Conservation (phyloP, 2,113 vertebrate species). For the Empidonax alnorum region DNA sequence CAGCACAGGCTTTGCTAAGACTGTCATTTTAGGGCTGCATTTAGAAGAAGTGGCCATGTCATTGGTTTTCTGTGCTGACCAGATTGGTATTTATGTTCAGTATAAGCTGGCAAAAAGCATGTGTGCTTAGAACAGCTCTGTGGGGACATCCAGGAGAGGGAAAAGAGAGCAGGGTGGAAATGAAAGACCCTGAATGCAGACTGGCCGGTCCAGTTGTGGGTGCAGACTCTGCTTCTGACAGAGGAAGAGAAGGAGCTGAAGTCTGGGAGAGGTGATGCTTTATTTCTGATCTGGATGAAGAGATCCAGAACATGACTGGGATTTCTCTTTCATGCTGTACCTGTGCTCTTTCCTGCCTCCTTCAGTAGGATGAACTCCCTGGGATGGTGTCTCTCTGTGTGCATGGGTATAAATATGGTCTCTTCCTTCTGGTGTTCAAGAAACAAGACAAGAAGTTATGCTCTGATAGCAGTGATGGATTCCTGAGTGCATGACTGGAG, state of each 20-base stretch:
- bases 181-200: background rate
- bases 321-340: background rate
- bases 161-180: background rate
- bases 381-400: background rate
- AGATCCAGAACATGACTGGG: background rate
- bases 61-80: background rate
- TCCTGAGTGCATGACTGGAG: background rate
- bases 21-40: background rate
- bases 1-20: background rate
- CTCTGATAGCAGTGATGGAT: background rate
- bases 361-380: background rate
- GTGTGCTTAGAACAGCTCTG: background rate
- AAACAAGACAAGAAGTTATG: background rate
- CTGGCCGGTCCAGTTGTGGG: rapidly evolving
- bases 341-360: background rate
- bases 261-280: background rate
- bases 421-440: background rate
- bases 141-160: background rate
- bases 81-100: background rate
- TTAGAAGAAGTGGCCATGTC: background rate
- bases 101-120: background rate
- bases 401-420: background rate
- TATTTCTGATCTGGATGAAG: background rate
- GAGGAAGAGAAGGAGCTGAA: background rate
- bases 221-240: background rate